Evolutionary conservation across 2,797 vertebrate genomes (phyloP).

Genomic region (Tamandua tetradactyla): DNA sequence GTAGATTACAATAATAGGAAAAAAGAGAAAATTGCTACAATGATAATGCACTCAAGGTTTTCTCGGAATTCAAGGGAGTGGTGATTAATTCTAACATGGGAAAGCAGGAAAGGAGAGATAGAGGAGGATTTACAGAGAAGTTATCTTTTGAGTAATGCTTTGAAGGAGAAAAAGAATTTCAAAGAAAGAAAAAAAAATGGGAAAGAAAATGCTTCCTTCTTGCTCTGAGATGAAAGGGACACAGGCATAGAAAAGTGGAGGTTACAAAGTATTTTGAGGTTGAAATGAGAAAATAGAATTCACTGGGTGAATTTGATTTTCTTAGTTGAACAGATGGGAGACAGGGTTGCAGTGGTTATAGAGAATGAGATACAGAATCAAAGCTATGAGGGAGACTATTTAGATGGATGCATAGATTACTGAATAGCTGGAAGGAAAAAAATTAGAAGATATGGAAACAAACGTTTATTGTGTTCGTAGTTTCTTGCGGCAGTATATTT

Average conservation of each 20-base stretch:
- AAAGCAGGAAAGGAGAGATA: background rate
- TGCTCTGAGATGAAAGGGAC: background rate
- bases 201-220: constrained; percentile 19
- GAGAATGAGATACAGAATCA: background rate
- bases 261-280: background rate
- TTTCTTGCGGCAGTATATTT: background rate
- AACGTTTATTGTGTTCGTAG: background rate
- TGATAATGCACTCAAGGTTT: background rate
- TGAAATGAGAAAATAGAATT: background rate
- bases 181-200: background rate
- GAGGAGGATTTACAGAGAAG: background rate
- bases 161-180: background rate
- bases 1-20: background rate
- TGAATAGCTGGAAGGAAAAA: background rate
- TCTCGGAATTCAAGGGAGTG: background rate
- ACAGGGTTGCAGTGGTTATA: background rate
- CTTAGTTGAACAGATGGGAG: background rate
- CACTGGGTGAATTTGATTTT: background rate
- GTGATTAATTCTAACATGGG: background rate
- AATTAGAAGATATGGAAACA: background rate
- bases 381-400: background rate
- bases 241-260: background rate
- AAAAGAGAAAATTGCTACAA: background rate
- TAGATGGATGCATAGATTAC: background rate
- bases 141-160: background rate